These are phyloP conservation scores for Acanthornis magna DNA, from an alignment of 2,797 vertebrate genomes.

Conservation along the genomic window DNA sequence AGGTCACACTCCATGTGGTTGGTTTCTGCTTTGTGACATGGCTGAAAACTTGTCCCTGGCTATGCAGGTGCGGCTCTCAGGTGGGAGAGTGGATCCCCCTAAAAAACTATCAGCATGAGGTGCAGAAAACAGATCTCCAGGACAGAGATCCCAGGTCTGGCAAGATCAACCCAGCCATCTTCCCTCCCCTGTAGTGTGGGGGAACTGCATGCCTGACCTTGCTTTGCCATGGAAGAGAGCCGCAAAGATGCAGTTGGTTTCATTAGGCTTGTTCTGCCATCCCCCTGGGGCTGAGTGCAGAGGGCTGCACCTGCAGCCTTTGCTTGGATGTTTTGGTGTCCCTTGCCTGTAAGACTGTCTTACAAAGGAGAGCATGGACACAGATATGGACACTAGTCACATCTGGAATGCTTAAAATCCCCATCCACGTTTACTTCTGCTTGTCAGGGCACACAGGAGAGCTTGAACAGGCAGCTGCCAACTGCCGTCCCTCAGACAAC, in stretches of 20 bases:
- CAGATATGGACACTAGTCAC: neutral
- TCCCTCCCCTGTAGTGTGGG: neutral
- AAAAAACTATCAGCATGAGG: neutral
- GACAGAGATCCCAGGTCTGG: neutral
- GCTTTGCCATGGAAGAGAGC: neutral
- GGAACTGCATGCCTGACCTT: neutral
- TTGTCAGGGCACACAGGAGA: neutral
- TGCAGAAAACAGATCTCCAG: neutral
- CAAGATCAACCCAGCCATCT: neutral
- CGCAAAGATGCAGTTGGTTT: neutral
- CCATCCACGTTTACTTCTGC: neutral
- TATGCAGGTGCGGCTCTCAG: neutral
- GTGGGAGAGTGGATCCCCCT: neutral
- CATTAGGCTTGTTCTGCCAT: neutral
- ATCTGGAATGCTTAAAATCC: neutral
- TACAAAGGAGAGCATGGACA: neutral
- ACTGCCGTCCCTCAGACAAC: neutral
- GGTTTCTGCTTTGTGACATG: neutral
- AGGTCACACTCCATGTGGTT: neutral
- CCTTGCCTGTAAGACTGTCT: neutral
- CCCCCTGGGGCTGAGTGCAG: neutral
- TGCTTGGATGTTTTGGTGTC: neutral
- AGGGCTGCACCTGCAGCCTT: neutral
- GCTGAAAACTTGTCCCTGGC: neutral
- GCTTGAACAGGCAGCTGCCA: neutral